Evolutionary conservation across 2,797 vertebrate species (phyloP), one percentile per base, ranked within the genome.

Genomic region (Amblyopsis hoosieri): DNA sequence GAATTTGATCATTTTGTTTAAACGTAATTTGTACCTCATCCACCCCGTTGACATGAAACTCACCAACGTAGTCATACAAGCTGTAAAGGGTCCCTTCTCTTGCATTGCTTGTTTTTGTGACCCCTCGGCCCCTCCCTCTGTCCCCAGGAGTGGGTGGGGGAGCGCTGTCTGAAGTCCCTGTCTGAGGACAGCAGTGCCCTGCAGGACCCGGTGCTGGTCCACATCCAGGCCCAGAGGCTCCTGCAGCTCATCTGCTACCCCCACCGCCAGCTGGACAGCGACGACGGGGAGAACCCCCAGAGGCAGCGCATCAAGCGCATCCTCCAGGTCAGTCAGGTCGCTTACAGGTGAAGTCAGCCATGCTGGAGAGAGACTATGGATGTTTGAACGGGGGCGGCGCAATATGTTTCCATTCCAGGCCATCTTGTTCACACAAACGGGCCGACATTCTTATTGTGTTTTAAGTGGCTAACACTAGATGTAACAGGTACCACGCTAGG

Each of bases 171-270:
- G 58, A 99, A 99, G 85, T 99, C 97, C 12, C 91, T 99, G 63
- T 99, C 97, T 10, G 98, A 99, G 83, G 98, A 99, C 92, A 99
- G 97, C 90, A 98, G 97, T 68, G 96, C 98, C 76, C 93, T 99
- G 5, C 97, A 99, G 91, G 97, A 99, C 80, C 98, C 97, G 0
- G 98, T 99, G 72, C 91, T 99, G 82, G 96, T 95, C 57, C 98
- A 97, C 82, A 98, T 97, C 60, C 98, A 99, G 82, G 98, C 98
- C 19, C 98, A 99, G 74, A 91, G 97, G 67, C 92, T 99, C 15
- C 96, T 99, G 91, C 98, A 99, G 87, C 94, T 99, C 58, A 99
- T 99, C 74, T 99, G 97, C 87, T 99, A 99, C 61, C 98, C 98
- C 13, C 97, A 99, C 79, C 94, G 97, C 46, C 93, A 98, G 85